Evolutionary conservation across 2,888 invertebrate genomes (phyloP), one percentile per base, ranked within the genome.

Genomic region (Epiblema foenella): DNA sequence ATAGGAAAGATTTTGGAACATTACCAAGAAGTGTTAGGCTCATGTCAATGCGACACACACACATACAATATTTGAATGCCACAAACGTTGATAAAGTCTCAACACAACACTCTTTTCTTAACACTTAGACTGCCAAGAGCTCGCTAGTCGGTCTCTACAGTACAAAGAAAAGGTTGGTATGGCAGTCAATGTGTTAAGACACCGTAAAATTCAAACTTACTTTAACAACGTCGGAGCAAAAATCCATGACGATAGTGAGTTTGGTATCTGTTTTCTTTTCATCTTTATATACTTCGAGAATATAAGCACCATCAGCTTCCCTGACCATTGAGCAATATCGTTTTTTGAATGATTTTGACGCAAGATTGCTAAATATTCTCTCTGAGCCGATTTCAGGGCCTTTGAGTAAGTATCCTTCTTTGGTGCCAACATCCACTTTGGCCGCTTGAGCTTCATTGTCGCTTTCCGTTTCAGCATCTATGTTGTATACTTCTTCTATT

Each of bases 181-280:
- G 33, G 33, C 33, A 33, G 8, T 46, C n/a, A 46, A 7, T 8
- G 33, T 33, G 46, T 8, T 42, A 46, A 46, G n/a, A 46, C n/a
- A 8, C 46, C 46, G 5, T 49, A 56, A 42, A 11, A 49, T 4
- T 12, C 15, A 54, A 63, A 85, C 89, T 86, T 89, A 97, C 97
- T 94, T 96, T 96, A 71, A 97, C 95, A 79, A 98, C 97, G 86
- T 98, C 98, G 1, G 96, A 96, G 84, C 98, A 98, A 91, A 98
- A 97, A 87, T 98, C 98, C 96, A 98, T 97, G 76, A 98, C 98
- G 85, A 98, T 97, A 46, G 98, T 97, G 77, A 97, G 96, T 91
- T 98, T 98, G 0, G 97, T 97, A 81, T 98, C 98, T 33, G 96
- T 96, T 89, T 97, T 98, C 85, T 97, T 97, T 74, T 98, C 98